Evolutionary conservation across 2,113 vertebrate genomes (phyloP).

Genomic region (Malurus cyaneus): DNA sequence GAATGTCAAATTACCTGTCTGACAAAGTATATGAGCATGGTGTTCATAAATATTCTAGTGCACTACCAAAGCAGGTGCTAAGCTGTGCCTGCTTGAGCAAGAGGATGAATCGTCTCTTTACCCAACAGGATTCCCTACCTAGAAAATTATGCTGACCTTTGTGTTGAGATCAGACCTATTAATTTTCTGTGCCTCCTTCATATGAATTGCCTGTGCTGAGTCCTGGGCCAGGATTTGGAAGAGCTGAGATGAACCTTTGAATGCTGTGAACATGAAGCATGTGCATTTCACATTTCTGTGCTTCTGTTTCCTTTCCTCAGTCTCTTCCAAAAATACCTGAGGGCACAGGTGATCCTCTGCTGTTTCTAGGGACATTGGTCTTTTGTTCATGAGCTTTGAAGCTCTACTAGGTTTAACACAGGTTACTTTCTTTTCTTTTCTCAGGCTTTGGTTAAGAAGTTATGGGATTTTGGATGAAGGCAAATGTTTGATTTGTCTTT

Average conservation of each 20-base stretch:
- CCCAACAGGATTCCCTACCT: neutral
- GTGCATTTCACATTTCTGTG: neutral
- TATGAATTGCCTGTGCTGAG: neutral
- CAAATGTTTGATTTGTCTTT: neutral
- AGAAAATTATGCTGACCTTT: neutral
- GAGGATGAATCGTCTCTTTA: neutral
- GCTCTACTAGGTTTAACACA: neutral
- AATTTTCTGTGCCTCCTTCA: neutral
- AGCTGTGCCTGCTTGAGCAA: neutral
- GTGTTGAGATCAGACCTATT: neutral
- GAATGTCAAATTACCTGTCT: neutral
- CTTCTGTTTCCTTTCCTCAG: neutral
- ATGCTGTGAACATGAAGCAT: accelerated
- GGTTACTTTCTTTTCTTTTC: neutral
- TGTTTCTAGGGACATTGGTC: neutral
- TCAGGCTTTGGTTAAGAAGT: neutral
- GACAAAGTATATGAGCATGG: neutral
- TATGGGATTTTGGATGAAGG: neutral
- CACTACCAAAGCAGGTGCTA: neutral
- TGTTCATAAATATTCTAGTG: neutral
- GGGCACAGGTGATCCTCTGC: neutral
- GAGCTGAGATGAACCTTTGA: neutral
- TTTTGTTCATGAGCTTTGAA: neutral
- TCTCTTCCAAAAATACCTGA: accelerated
- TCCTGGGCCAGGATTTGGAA: neutral